Base-by-base conservation (phyloP, 2,888 invertebrate genomes). In the Scaptomyza caliginosa region DNA sequence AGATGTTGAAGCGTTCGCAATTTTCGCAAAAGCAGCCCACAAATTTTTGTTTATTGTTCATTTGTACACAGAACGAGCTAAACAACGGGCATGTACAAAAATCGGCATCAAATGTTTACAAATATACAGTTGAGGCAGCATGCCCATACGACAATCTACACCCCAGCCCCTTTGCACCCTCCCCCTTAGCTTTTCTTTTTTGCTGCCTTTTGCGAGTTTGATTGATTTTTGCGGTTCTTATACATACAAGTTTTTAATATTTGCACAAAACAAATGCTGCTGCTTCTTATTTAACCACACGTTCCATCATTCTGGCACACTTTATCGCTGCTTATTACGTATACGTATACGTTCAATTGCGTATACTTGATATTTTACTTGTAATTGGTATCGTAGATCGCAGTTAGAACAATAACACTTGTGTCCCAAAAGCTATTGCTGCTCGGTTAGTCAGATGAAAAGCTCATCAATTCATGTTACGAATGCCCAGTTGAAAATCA, bases 181-280 rank as follows among this genome's bases (percentile, higher is more conserved):
- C 24, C 38, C n/a, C 38, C 32, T 19, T 39, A 32, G 17, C 7
- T 23, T 11, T 26, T 30, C 19, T 26, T 11, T 16, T 26, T 34
- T 34, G 32, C 32, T 34, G 7, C 5, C 30, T 7, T 16, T 6
- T 16, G 32, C 17, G 42, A 59, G 32, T 71, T 75, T 75, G 77
- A 75, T 75, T 75, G 75, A 80, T 75, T 76, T 75, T 67, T 52
- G 62, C 58, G 59, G 36, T 59, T 70, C 57, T 70, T 70, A 69
- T 57, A n/a, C n/a, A 48, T 71, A 32, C 34, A 71, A 71, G 58
- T 71, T 71, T 76, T 64, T 43, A 57, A 58, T 76, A 58, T 71
- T 76, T 71, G 66, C 52, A 45, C 52, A 76, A 50, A 70, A 75
- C 39, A 70, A 30, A 39, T 65, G 69, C 62, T 73, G 39, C 24